These are phyloP conservation scores for Zapornia atra DNA, from an alignment of 2,113 vertebrate genomes.

Conservation along the genomic window DNA sequence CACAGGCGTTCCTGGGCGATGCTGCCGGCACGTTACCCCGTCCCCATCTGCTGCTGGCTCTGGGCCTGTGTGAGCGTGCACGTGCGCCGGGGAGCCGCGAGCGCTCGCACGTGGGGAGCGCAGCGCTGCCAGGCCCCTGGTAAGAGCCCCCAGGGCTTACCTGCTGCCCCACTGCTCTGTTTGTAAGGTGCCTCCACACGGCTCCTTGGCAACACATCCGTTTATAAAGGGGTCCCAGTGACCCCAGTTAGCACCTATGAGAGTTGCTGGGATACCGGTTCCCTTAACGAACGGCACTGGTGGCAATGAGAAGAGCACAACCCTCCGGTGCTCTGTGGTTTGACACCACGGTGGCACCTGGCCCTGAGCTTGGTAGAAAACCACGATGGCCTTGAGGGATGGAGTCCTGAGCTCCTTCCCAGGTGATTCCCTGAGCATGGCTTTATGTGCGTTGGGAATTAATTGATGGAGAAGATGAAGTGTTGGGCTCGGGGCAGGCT, in stretches of 20 bases:
- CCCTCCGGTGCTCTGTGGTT: neutral
- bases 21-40: neutral
- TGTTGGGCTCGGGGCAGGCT: neutral
- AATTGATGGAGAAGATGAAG: neutral
- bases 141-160: neutral
- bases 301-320: slow-evolving; percentile 37
- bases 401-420: neutral
- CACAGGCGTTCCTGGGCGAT: neutral
- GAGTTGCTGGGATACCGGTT: slow-evolving; percentile 46
- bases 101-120: too few species aligned
- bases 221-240: slow-evolving; percentile 27
- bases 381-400: rapidly evolving
- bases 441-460: neutral
- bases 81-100: too few species aligned
- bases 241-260: slow-evolving; percentile 27
- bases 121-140: neutral
- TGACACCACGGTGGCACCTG: neutral
- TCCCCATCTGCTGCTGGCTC: neutral
- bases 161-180: neutral
- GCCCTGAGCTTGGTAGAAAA: neutral
- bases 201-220: slow-evolving; percentile 61
- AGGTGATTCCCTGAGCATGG: rapidly evolving
- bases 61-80: rapidly evolving
- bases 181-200: slow-evolving; percentile 49
- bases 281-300: neutral